These are phyloP conservation scores for Noctua pronuba DNA, from an alignment of 2,888 invertebrate genomes.

Conservation along the genomic window DNA sequence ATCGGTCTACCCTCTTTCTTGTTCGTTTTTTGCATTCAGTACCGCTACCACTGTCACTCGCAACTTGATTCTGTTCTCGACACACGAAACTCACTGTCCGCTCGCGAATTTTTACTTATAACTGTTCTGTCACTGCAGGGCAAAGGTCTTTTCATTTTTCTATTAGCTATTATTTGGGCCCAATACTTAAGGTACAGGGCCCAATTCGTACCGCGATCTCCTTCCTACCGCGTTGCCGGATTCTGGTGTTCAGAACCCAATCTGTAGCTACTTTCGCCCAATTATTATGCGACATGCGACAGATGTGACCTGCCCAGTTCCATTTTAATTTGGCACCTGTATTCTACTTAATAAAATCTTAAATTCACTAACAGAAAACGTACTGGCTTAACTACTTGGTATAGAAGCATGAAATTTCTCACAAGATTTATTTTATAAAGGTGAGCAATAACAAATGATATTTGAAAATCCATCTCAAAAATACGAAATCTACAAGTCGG, in stretches of 20 bases:
- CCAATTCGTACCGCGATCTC: not conserved
- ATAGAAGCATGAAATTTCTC: not conserved
- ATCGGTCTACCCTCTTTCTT: too few species aligned
- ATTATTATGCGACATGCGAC: not conserved
- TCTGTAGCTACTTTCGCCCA: not conserved
- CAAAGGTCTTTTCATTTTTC: not conserved
- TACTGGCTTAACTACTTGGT: not conserved
- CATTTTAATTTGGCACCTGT: not conserved
- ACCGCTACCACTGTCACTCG: too few species aligned
- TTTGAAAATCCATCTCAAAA: not conserved
- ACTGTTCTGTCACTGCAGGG: not conserved
- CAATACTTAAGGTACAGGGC: not conserved
- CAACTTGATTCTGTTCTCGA: too few species aligned
- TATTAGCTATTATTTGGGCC: not conserved
- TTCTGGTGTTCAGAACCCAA: not conserved
- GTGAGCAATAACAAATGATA: not conserved
- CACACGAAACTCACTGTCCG: too few species aligned
- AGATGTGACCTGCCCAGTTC: not conserved
- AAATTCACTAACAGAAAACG: slow-evolving; percentile 14
- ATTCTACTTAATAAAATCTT: slow-evolving; percentile 7
- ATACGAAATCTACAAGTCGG: not conserved
- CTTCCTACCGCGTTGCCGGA: not conserved
- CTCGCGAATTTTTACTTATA: too few species aligned
- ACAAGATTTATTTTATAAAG: slow-evolving; percentile 1
- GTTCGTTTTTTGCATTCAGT: too few species aligned